phyloP scores from a whole-genome alignment of 2,113 vertebrate genomes.

The Oenanthe oenanthe region DNA sequence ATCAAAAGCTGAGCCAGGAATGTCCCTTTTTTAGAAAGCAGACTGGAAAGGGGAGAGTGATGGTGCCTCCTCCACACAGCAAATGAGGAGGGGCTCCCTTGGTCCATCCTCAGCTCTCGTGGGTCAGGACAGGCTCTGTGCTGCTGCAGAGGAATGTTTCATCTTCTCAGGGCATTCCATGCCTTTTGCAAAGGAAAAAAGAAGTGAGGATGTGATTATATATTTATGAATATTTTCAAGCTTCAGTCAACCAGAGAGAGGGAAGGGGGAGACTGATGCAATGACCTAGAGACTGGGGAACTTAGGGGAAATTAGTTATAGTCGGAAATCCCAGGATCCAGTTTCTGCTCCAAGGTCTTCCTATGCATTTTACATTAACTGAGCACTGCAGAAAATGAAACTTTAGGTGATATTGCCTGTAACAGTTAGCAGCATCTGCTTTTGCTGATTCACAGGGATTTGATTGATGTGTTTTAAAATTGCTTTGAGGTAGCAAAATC shows the following conservation, averaged over 20 bases:
- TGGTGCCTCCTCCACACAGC: not conserved
- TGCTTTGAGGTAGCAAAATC: constrained; percentile 48
- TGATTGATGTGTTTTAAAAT: constrained; percentile 52
- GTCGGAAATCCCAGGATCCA: not conserved
- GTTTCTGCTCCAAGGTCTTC: not conserved
- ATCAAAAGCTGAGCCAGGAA: not conserved
- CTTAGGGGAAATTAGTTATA: not conserved
- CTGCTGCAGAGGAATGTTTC: not conserved
- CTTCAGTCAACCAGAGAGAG: not conserved
- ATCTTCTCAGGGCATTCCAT: not conserved
- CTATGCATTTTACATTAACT: constrained; percentile 27
- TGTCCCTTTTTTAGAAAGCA: not conserved
- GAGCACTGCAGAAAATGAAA: constrained; percentile 14
- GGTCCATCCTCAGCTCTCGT: not conserved
- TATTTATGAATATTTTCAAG: not conserved
- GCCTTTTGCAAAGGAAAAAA: not conserved
- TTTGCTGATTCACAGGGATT: constrained; percentile 52
- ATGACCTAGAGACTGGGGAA: not conserved
- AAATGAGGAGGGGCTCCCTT: not conserved
- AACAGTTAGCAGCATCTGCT: constrained; percentile 41
- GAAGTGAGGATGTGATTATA: not conserved
- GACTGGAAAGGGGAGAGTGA: not conserved
- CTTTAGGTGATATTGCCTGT: constrained; percentile 8
- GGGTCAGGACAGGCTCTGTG: not conserved
- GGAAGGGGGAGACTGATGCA: not conserved